Base-by-base conservation (phyloP, 2,797 vertebrate species). In the Botia almorhae region DNA sequence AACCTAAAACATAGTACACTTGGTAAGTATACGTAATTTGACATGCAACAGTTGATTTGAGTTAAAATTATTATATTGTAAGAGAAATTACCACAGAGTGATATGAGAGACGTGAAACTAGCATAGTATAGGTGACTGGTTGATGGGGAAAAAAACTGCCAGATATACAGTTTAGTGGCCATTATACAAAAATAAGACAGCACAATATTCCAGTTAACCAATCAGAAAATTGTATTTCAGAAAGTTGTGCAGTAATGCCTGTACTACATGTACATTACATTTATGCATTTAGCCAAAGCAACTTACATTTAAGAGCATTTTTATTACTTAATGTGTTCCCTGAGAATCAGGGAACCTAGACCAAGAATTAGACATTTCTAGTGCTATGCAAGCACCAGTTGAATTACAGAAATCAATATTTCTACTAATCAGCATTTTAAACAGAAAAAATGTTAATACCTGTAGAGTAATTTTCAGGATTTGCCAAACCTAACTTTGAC, bases 401-500 rank as follows among this genome's bases (percentile, higher is more conserved):
- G 19, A 10, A 6, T 16, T 58, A 58, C 19, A 58, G 19, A 21
- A 58, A 5, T 0, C 2, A 23, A 58, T 10, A 12, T 13, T 26
- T 63, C 14, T 17, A 13, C 1, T 33, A 16, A 63, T 63, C 6
- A 33, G 0, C 60, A 17, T 7, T 2, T 33, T 17, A 33, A 53
- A 16, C 13, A 53, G 4, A 17, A 0, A 53, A 16, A 4, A 17
- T 14, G 8, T 53, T 17, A 53, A 16, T 14, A 53, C 50, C 5
- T 14, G 50, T 63, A 63, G 5, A 33, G 29, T 33, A 63, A 33
- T 60, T 23, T 33, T 63, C 19, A 13, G 16, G 14, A 63, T 63
- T 50, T 50, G 39, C 23, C 2, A 46, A 74, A 82, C 61, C 80
- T 58, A 16, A 43, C 68, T 65, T 72, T 79, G 75, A 81, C 72